These are phyloP conservation scores for Acyrthosiphon pisum DNA, from an alignment of 1,140 invertebrate genomes.

Conservation along the genomic window DNA sequence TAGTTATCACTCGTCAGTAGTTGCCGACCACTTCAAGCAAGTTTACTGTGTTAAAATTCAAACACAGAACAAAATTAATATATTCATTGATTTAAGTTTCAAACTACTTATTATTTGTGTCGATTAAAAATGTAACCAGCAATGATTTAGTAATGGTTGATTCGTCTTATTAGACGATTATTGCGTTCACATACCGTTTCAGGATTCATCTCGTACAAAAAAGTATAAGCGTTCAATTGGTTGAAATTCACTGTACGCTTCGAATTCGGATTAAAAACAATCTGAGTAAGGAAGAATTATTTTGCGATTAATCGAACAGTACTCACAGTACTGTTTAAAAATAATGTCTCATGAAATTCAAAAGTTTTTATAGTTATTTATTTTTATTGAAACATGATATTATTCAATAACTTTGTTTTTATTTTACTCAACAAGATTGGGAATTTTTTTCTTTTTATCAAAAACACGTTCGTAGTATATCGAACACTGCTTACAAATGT, in stretches of 20 bases:
- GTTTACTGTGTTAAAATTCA: neutral
- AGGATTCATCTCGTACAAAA: neutral
- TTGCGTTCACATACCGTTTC: neutral
- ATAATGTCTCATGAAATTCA: neutral
- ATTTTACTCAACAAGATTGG: neutral
- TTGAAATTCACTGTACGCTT: neutral
- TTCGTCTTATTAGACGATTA: neutral
- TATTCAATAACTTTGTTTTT: neutral
- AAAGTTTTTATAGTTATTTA: neutral
- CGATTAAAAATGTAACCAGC: neutral
- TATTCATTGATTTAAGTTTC: neutral
- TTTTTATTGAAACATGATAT: neutral
- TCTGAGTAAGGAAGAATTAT: neutral
- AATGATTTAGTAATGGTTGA: neutral
- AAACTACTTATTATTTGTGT: neutral
- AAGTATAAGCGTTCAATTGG: neutral
- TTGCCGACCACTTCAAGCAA: no score
- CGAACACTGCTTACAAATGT: neutral
- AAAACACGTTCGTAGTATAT: neutral
- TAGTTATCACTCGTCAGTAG: neutral
- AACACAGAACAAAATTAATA: neutral
- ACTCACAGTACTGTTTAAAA: neutral
- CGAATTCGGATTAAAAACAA: neutral
- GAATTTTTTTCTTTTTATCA: neutral
- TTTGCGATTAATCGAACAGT: no score